These are phyloP conservation scores for Drosophila equinoxialis DNA, from an alignment of 1,140 invertebrate genomes.

Conservation along the genomic window DNA sequence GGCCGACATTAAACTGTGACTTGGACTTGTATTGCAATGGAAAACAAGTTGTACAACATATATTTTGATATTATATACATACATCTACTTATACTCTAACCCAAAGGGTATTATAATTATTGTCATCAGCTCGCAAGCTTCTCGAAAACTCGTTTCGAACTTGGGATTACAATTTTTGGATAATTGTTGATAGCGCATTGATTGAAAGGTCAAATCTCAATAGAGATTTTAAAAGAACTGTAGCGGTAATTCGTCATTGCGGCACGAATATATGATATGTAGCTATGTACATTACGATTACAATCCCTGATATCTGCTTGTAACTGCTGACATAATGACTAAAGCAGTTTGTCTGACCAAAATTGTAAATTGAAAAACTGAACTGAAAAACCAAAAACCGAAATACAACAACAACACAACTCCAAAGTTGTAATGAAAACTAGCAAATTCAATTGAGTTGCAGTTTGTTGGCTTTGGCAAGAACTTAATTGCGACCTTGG, in stretches of 20 bases:
- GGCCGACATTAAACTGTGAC: slow-evolving; percentile 22
- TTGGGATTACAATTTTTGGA: too few species aligned
- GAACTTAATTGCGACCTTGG: slow-evolving; percentile 79
- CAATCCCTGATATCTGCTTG: not conserved
- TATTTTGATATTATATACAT: slow-evolving; percentile 49
- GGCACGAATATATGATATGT: not conserved
- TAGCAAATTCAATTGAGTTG: slow-evolving; percentile 56
- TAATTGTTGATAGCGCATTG: too few species aligned
- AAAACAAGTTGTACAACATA: slow-evolving; percentile 65
- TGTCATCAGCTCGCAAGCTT: too few species aligned
- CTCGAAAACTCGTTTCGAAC: too few species aligned
- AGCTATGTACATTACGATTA: not conserved
- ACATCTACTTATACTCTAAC: slow-evolving; percentile 12
- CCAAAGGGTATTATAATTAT: not conserved
- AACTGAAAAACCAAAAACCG: too few species aligned
- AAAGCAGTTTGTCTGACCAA: slow-evolving; percentile 63
- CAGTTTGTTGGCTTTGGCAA: slow-evolving; percentile 47
- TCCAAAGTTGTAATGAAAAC: slow-evolving; percentile 28
- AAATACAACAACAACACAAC: slow-evolving; percentile 23
- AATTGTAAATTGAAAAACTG: slow-evolving; percentile 35
- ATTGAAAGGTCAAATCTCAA: not conserved
- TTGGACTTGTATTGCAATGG: slow-evolving; percentile 14
- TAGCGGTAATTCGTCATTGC: not conserved
- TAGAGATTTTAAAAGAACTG: not conserved
- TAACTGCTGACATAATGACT: slow-evolving; percentile 31